These are phyloP conservation scores for Hypolimnas misippus DNA, from an alignment of 2,888 invertebrate genomes.

Conservation along the genomic window DNA sequence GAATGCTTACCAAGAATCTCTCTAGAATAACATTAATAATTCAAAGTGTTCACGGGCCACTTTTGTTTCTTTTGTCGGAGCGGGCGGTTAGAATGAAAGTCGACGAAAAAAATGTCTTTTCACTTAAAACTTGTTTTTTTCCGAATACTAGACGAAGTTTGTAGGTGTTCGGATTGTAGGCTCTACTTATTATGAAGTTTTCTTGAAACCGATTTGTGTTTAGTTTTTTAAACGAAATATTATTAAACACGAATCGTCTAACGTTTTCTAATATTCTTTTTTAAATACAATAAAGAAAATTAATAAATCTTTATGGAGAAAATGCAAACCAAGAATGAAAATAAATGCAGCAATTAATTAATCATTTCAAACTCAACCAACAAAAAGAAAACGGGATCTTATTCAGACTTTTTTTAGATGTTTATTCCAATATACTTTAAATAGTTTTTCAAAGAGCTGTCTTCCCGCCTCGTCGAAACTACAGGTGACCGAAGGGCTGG, in stretches of 20 bases:
- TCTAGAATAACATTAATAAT: slow-evolving; percentile 56
- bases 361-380: too few species aligned
- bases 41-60: slow-evolving; percentile 49
- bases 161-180: slow-evolving; percentile 23
- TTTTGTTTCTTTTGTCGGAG: slow-evolving; percentile 48
- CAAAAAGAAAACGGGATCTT: too few species aligned
- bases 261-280: too few species aligned
- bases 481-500: too few species aligned
- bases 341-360: too few species aligned
- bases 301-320: too few species aligned
- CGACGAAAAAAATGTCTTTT: slow-evolving; percentile 45
- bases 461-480: too few species aligned
- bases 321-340: too few species aligned
- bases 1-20: slow-evolving; percentile 47
- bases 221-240: neutral
- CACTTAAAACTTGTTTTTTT: slow-evolving; percentile 41
- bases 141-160: slow-evolving; percentile 28
- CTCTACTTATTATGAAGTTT: neutral
- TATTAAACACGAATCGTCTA: neutral
- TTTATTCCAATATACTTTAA: too few species aligned
- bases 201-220: neutral
- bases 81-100: slow-evolving; percentile 48
- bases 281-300: too few species aligned
- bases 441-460: too few species aligned
- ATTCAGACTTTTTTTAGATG: too few species aligned